phyloP scores from a whole-genome alignment of 1,140 invertebrate species.

The Maniola jurtina region DNA sequence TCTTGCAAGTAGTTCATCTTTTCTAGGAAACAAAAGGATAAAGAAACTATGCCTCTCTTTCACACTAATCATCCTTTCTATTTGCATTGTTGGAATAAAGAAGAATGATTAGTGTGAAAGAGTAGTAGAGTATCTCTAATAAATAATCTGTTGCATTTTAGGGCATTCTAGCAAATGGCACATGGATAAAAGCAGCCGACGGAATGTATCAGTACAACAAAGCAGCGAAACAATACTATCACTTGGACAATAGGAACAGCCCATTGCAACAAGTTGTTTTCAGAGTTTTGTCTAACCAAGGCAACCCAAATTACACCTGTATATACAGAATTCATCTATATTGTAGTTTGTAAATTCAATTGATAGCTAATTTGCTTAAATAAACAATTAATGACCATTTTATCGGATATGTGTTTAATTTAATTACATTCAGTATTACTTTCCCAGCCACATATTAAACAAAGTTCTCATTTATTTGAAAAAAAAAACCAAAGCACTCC shows the following conservation, averaged over 20 bases:
- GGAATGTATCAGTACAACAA: slow-evolving; percentile 50
- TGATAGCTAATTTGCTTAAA: neutral
- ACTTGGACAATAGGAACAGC: slow-evolving; percentile 35
- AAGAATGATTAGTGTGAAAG: no score
- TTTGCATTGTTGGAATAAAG: no score
- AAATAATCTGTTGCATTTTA: slow-evolving; percentile 30
- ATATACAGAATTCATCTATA: slow-evolving; percentile 67
- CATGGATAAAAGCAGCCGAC: slow-evolving; percentile 46
- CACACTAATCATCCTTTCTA: no score
- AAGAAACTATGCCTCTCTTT: no score
- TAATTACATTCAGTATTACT: no score
- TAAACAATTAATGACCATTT: neutral
- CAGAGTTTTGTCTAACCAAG: slow-evolving; percentile 64
- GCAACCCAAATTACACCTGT: slow-evolving; percentile 65
- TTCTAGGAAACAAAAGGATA: no score
- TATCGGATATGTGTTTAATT: no score
- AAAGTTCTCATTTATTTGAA: no score
- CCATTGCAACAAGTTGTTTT: slow-evolving; percentile 51
- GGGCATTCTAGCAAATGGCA: slow-evolving; percentile 57
- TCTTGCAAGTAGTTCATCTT: no score
- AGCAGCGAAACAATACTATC: slow-evolving; percentile 63
- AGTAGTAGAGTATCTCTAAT: neutral
- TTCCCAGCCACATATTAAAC: no score
- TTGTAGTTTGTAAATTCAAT: slow-evolving; percentile 12
- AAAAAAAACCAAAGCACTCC: no score